Conservation (phyloP, 2,888 invertebrate genomes). For the Elysia crispata region DNA sequence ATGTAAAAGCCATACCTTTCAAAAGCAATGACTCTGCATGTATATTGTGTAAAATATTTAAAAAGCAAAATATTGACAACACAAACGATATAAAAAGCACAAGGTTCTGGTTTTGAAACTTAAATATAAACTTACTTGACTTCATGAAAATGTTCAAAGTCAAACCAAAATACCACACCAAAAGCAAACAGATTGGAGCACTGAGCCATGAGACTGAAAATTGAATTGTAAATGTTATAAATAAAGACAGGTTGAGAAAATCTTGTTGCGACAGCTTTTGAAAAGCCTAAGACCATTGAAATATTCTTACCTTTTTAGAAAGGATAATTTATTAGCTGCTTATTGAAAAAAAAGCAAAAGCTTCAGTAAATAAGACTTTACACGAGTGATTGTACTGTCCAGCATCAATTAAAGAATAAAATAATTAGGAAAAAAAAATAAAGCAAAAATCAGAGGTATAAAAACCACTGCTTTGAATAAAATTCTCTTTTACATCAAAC, state of each 20-base stretch:
- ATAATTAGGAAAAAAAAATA: background rate
- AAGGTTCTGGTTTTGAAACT: background rate
- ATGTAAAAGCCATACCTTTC: too few species aligned
- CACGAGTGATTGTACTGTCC: too few species aligned
- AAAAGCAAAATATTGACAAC: background rate
- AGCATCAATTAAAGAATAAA: too few species aligned
- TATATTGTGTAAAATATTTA: too few species aligned
- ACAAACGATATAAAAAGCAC: background rate
- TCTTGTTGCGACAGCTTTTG: background rate
- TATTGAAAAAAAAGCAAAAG: too few species aligned
- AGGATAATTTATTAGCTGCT: too few species aligned
- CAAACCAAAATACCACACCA: conserved; percentile 79
- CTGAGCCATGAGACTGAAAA: conserved; percentile 78
- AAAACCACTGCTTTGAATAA: background rate
- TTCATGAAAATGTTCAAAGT: conserved; percentile 77
- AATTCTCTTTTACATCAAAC: background rate
- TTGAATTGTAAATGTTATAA: background rate
- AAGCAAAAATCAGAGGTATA: background rate
- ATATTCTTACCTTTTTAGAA: too few species aligned
- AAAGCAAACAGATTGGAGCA: conserved; percentile 78
- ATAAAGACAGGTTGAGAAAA: background rate
- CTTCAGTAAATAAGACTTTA: too few species aligned
- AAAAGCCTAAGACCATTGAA: too few species aligned
- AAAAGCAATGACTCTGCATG: too few species aligned
- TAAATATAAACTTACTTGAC: conserved; percentile 67